Evolutionary conservation across 2,888 invertebrate species (phyloP).

Genomic region (Pterostichus niger): DNA sequence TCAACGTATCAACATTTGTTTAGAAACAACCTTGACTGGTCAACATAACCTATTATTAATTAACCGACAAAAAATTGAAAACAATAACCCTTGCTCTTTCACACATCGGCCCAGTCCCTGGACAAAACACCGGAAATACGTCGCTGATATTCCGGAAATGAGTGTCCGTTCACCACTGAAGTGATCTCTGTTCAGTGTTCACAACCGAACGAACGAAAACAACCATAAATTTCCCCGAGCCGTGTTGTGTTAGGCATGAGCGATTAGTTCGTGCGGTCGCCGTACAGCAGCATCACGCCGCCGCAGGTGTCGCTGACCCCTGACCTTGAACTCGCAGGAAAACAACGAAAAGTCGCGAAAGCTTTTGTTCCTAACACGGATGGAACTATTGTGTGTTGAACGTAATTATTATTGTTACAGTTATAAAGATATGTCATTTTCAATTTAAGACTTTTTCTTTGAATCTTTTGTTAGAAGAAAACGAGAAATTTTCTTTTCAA

Average conservation of each 20-base stretch:
- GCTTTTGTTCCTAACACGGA: background rate
- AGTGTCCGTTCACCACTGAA: background rate
- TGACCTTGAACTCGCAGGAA: constrained; percentile 21
- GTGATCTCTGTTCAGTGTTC: background rate
- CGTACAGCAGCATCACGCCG: too few relatives aligned
- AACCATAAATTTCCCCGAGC: background rate
- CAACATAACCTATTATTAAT: background rate
- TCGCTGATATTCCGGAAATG: constrained; percentile 14
- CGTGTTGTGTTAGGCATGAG: constrained; percentile 5
- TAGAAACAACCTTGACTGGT: too few relatives aligned
- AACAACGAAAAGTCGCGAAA: background rate
- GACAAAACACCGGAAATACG: constrained; percentile 2
- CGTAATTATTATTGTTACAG: background rate
- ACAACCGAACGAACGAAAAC: background rate
- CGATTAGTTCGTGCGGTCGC: constrained; percentile 1
- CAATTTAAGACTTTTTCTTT: too few relatives aligned
- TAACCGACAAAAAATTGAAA: background rate
- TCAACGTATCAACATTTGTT: too few relatives aligned
- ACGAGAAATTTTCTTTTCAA: too few relatives aligned
- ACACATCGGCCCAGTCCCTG: background rate
- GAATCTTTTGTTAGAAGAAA: too few relatives aligned
- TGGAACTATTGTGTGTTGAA: background rate
- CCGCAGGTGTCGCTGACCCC: constrained; percentile 9
- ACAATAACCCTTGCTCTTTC: background rate
- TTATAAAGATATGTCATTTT: too few relatives aligned